Evolutionary conservation across 2,888 invertebrate species (phyloP).

Genomic region (Lutraria lutraria): DNA sequence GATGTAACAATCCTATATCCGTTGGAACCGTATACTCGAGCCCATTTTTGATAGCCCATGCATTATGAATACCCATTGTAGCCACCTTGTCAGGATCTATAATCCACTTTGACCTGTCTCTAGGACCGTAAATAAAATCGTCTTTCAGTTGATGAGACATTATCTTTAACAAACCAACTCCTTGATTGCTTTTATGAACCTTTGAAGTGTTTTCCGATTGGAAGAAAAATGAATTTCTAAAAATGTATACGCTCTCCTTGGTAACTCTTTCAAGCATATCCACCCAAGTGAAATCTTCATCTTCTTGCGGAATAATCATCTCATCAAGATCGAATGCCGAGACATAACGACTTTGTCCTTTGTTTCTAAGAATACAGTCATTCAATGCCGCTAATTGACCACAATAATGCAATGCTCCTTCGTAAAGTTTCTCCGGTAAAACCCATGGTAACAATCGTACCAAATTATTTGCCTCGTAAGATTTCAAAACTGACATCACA

Average conservation of each 20-base stretch:
- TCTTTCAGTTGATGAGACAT: slow-evolving; percentile 58
- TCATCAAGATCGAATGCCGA: slow-evolving; percentile 84
- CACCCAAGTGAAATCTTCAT: slow-evolving; percentile 65
- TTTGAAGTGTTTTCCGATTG: slow-evolving; percentile 67
- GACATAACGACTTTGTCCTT: slow-evolving; percentile 74
- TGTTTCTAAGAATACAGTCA: slow-evolving; percentile 83
- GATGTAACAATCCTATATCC: slow-evolving; percentile 71
- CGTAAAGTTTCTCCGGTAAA: slow-evolving; percentile 72
- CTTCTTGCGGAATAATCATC: slow-evolving; percentile 80
- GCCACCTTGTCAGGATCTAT: slow-evolving; percentile 68
- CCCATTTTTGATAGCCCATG: slow-evolving; percentile 63
- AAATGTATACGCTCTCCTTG: slow-evolving; percentile 54
- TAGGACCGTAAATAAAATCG: slow-evolving; percentile 58
- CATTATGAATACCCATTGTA: slow-evolving; percentile 76
- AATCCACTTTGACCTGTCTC: slow-evolving; percentile 76
- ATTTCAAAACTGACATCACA: slow-evolving; percentile 12
- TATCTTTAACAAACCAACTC: not conserved
- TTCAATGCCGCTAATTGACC: slow-evolving; percentile 84
- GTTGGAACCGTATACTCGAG: slow-evolving; percentile 37
- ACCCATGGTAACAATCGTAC: slow-evolving; percentile 80
- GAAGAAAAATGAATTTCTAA: slow-evolving; percentile 74
- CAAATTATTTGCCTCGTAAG: slow-evolving; percentile 52
- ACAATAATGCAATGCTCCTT: slow-evolving; percentile 81
- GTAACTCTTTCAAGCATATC: slow-evolving; percentile 63
- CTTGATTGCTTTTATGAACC: not conserved